phyloP scores from a whole-genome alignment of 2,113 vertebrate species.

The Aspiorhynchus laticeps region DNA sequence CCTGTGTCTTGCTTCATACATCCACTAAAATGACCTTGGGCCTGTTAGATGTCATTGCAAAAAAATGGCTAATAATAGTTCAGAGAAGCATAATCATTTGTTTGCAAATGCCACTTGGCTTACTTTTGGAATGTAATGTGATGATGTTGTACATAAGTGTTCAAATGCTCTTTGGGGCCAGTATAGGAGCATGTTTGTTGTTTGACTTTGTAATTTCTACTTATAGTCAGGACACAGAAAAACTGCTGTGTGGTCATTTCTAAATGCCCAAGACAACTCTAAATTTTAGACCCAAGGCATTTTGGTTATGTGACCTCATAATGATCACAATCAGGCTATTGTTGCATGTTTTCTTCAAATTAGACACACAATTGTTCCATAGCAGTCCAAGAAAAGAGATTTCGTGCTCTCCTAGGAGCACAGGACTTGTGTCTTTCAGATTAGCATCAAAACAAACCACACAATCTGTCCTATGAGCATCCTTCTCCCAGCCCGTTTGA shows the following conservation, averaged over 20 bases:
- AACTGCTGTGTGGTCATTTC: not conserved
- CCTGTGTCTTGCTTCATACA: not conserved
- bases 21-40: not conserved
- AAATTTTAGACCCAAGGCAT: not conserved
- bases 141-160: not conserved
- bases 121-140: not conserved
- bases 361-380: not conserved
- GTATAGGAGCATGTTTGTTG: not conserved
- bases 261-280: not conserved
- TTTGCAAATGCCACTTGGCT: not conserved
- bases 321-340: constrained; percentile 10
- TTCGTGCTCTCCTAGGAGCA: not conserved
- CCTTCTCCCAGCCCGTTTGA: not conserved
- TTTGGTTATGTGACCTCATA: not conserved
- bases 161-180: not conserved
- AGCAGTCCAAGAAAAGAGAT: not conserved
- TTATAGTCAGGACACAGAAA: not conserved
- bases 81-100: not conserved
- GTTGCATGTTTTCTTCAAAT: constrained; percentile 12
- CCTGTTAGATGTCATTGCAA: not conserved
- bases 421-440: not conserved
- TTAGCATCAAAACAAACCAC: not conserved
- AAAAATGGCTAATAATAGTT: not conserved
- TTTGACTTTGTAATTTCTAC: not conserved
- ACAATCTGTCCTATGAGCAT: not conserved